These are phyloP conservation scores for Sphenopsis melanotis DNA, from an alignment of 2,797 vertebrate genomes.

Conservation along the genomic window DNA sequence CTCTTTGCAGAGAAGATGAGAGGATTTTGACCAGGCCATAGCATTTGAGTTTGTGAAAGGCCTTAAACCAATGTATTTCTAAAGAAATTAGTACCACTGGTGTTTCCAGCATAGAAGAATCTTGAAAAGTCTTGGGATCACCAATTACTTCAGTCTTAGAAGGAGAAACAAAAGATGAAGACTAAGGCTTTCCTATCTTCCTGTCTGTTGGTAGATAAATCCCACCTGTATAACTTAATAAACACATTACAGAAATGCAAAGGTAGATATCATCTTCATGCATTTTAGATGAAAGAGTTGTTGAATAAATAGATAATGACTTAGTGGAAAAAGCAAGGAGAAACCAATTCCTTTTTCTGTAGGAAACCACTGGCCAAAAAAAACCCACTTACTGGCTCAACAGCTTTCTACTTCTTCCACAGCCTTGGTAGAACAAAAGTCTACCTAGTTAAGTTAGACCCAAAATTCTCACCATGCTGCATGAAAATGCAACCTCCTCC, in stretches of 20 bases:
- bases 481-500: neutral
- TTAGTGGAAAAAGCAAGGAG: neutral
- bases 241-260: neutral
- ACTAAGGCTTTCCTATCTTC: neutral
- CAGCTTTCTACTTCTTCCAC: neutral
- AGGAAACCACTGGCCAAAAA: neutral
- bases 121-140: neutral
- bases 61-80: neutral
- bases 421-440: neutral
- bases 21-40: neutral
- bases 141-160: neutral
- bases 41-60: neutral
- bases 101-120: neutral
- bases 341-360: neutral
- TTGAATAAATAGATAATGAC: neutral
- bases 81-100: neutral
- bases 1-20: neutral
- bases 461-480: neutral
- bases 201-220: neutral
- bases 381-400: neutral
- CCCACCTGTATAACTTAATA: neutral
- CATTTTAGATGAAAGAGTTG: neutral
- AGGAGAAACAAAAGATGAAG: neutral
- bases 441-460: neutral
- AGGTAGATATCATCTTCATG: neutral